Evolutionary conservation across 2,113 vertebrate genomes (phyloP).

Genomic region (Chlorodrepanis virens): DNA sequence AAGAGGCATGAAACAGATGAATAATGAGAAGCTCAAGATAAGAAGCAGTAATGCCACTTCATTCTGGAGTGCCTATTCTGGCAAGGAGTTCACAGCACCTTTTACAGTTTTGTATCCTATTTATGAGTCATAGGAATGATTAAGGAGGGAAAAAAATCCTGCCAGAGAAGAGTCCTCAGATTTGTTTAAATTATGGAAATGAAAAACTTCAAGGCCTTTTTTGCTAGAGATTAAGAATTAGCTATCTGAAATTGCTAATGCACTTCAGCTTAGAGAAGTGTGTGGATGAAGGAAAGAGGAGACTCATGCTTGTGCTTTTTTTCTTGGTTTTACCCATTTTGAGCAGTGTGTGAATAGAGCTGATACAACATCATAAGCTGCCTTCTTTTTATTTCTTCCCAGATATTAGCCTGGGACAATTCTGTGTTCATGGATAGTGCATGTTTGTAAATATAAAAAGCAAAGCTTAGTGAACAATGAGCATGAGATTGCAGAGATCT

Average conservation of each 20-base stretch:
- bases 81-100: slow-evolving; percentile 32
- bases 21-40: slow-evolving; percentile 64
- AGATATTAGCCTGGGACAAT: not conserved
- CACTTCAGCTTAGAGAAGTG: not conserved
- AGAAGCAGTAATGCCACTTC: slow-evolving; percentile 53
- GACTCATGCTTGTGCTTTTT: not conserved
- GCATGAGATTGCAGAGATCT: not conserved
- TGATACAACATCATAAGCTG: not conserved
- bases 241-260: not conserved
- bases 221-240: not conserved
- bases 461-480: not conserved
- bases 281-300: not conserved
- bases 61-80: slow-evolving; percentile 24
- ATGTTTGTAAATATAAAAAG: not conserved
- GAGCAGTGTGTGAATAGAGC: not conserved
- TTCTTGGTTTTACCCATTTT: not conserved
- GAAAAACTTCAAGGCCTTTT: not conserved
- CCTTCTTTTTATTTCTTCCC: not conserved
- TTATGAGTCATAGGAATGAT: slow-evolving; percentile 1
- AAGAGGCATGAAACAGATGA: slow-evolving; percentile 47
- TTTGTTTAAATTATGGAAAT: slow-evolving; percentile 53
- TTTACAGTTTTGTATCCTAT: slow-evolving; percentile 30
- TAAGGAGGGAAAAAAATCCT: not conserved
- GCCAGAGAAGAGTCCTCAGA: slow-evolving; percentile 8
- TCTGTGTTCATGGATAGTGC: not conserved